Evolutionary conservation across 2,888 invertebrate species (phyloP).

Genomic region (Harpagoxenus sublaevis): DNA sequence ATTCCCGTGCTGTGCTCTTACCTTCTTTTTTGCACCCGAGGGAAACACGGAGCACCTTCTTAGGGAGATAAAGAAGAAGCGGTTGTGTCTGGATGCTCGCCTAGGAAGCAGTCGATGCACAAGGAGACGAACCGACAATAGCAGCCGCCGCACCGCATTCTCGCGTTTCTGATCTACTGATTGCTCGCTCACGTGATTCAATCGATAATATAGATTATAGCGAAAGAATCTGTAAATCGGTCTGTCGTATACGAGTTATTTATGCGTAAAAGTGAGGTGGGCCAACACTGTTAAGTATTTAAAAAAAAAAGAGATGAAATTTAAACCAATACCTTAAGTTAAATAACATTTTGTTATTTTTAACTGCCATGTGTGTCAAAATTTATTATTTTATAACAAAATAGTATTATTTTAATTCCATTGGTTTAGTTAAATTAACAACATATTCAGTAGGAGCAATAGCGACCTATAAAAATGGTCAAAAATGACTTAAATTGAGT

Average conservation of each 20-base stretch:
- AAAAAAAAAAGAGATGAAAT: neutral
- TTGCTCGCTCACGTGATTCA: conserved; percentile 30
- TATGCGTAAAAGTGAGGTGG: neutral
- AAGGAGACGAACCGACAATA: conserved; percentile 50
- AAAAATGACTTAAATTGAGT: too few species aligned
- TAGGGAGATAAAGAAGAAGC: conserved; percentile 25
- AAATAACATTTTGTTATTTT: too few species aligned
- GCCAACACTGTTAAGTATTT: neutral
- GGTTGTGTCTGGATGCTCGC: conserved; percentile 41
- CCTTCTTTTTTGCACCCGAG: conserved; percentile 41
- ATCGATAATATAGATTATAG: conserved; percentile 46
- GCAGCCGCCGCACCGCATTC: conserved; percentile 10
- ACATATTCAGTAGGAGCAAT: too few species aligned
- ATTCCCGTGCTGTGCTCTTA: conserved; percentile 10
- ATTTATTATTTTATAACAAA: too few species aligned
- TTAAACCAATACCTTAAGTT: neutral
- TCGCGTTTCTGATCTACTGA: conserved; percentile 47
- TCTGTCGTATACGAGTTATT: neutral
- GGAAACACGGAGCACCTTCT: conserved; percentile 53
- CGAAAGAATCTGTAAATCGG: conserved; percentile 17
- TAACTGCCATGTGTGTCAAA: too few species aligned
- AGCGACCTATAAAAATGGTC: too few species aligned
- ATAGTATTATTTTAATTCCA: too few species aligned
- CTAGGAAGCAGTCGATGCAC: conserved; percentile 30
- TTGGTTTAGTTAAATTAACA: too few species aligned